These are phyloP conservation scores for Stegophylla sp. DNA, from an alignment of 2,888 invertebrate species.

Conservation along the genomic window DNA sequence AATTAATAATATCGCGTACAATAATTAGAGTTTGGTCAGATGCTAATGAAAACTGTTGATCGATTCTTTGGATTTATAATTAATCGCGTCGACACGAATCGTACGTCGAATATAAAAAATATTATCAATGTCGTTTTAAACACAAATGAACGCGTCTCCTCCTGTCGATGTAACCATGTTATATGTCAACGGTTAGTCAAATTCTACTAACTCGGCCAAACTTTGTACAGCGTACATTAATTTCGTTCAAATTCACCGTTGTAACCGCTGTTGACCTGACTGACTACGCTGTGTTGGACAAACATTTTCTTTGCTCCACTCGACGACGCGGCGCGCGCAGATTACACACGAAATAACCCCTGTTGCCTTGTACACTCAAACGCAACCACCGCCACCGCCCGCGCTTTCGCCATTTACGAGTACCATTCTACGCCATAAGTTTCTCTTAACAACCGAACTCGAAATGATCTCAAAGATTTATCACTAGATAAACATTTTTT, in stretches of 20 bases:
- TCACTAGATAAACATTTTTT: not conserved
- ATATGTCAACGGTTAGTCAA: not conserved
- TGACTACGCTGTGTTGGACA: not conserved
- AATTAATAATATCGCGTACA: too few species aligned
- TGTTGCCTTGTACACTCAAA: not conserved
- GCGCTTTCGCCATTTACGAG: not conserved
- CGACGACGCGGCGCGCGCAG: not conserved
- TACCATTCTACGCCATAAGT: not conserved
- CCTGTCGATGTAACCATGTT: not conserved
- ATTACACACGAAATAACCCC: slow-evolving; percentile 15
- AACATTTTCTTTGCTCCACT: slow-evolving; percentile 12
- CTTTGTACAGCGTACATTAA: slow-evolving; percentile 1
- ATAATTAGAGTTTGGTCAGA: too few species aligned
- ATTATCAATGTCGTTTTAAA: too few species aligned
- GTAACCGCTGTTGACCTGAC: slow-evolving; percentile 1
- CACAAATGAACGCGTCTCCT: too few species aligned
- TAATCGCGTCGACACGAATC: too few species aligned
- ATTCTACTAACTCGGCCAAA: not conserved
- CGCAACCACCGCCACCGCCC: not conserved
- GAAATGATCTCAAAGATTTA: not conserved
- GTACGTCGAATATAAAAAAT: too few species aligned
- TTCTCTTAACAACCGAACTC: not conserved
- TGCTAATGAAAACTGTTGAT: too few species aligned
- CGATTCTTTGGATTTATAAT: too few species aligned
- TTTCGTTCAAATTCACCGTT: slow-evolving; percentile 3